Conservation (phyloP, 2,888 invertebrate species). For the Hydrotaea cyrtoneurina region DNA sequence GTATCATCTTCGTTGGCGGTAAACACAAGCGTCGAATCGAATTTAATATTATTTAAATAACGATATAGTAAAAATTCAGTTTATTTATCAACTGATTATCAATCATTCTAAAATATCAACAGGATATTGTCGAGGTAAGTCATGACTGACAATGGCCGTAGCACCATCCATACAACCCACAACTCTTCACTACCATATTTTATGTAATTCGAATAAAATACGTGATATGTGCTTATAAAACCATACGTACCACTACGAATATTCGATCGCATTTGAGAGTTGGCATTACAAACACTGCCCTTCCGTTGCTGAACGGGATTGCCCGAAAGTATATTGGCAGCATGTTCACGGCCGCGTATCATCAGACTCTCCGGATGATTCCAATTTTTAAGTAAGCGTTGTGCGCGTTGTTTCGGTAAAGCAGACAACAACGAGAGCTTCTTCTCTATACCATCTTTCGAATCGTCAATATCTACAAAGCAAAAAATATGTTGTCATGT, state of each 20-base stretch:
- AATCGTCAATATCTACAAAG: conserved; percentile 81
- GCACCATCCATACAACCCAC: too few species aligned
- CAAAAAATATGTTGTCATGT: neutral
- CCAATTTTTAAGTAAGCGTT: conserved; percentile 90
- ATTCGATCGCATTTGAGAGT: conserved; percentile 71
- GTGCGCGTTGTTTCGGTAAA: conserved; percentile 89
- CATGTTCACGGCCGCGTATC: conserved; percentile 90
- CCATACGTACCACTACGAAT: conserved; percentile 71
- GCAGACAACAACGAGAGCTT: conserved; percentile 88
- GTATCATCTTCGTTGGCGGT: too few species aligned
- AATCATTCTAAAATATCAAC: too few species aligned
- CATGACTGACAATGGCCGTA: too few species aligned
- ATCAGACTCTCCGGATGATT: conserved; percentile 88
- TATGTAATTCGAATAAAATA: too few species aligned
- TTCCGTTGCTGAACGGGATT: conserved; percentile 81
- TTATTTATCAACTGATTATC: too few species aligned
- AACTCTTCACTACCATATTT: too few species aligned
- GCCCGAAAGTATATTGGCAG: conserved; percentile 89
- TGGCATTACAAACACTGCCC: conserved; percentile 65
- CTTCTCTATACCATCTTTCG: conserved; percentile 83
- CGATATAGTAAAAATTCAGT: too few species aligned
- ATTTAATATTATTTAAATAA: too few species aligned
- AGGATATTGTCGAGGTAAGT: too few species aligned
- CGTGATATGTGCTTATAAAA: too few species aligned
- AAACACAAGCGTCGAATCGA: too few species aligned